phyloP scores from a whole-genome alignment of 2,797 vertebrate genomes.

The Silurus lanzhouensis region DNA sequence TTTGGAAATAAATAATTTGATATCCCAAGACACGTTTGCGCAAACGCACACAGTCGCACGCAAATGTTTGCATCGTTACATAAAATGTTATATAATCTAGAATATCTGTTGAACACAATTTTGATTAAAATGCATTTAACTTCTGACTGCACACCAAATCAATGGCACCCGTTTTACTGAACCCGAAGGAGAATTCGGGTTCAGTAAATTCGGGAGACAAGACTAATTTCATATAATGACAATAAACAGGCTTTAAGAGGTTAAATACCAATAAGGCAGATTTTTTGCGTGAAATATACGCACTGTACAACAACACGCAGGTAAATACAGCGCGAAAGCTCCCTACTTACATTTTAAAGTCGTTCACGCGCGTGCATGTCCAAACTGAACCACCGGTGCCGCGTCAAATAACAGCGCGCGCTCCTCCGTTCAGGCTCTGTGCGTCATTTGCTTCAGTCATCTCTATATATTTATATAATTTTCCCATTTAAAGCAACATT shows the following conservation, averaged over 20 bases:
- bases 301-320: not conserved
- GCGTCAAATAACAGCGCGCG: constrained; percentile 37
- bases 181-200: not conserved
- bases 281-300: not conserved
- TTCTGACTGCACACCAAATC: not conserved
- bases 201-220: no score
- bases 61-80: not conserved
- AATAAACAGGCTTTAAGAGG: not conserved
- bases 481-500: not conserved
- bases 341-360: constrained; percentile 56
- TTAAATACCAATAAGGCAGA: not conserved
- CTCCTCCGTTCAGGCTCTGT: constrained; percentile 43
- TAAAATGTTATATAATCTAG: not conserved
- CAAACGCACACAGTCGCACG: not conserved
- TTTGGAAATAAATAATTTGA: not conserved
- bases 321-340: not conserved
- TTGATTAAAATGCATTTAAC: not conserved
- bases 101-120: not conserved
- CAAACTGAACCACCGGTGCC: constrained; percentile 30
- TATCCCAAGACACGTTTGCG: not conserved
- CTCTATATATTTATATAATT: not conserved
- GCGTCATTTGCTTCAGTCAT: constrained; percentile 42
- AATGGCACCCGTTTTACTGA: not conserved
- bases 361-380: constrained; percentile 45
- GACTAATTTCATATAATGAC: not conserved